Evolutionary conservation across 2,888 invertebrate species (phyloP), one percentile per base, ranked within the genome.

Genomic region (Cantharis rufa): DNA sequence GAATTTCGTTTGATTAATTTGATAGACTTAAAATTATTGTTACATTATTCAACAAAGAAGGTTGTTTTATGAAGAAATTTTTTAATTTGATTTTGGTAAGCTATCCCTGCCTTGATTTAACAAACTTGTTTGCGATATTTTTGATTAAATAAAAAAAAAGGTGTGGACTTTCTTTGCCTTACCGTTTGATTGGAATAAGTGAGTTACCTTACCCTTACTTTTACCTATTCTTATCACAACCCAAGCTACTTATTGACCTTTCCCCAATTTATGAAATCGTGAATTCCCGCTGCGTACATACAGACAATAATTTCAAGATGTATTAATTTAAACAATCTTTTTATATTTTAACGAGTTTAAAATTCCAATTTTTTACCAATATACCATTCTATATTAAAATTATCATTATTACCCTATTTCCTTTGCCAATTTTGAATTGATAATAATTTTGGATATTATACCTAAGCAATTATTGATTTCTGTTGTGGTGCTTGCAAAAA

Each of bases 1-100:
- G 69, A 70, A 61, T 61, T 66, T 75, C 48, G 18, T 32, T 66
- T 15, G 11, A 61, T 61, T 70, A 61, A 28, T 70, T 70, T 70
- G 28, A 48, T 18, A 70, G 18, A 18, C 15, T 18, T 21, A 18
- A 48, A 70, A 32, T 70, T 70, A 68, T 68, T 24, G 27, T 48
- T 48, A 48, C 48, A 48, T 48, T 48, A 48, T 48, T 48, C 48
- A 48, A 48, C 48, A 48, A 48, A 48, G 48, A 7, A n/a, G 48
- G 13, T 48, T 48, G n/a, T 48, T 48, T 48, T n/a, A 48, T 48
- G 21, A 21, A n/a, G 24, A 66, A 21, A 66, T 66, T 48, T 32
- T 48, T 48, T 66, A 66, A 66, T 66, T 66, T 66, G 64, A 21
- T 69, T 69, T 69, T 69, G n/a, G 48, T 48, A 48, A 48, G 48